Percentiles rank a stretch among this genome's conserved stretches.
Evolutionary conservation across 1,140 invertebrate species (phyloP).

Genomic region (Sycophaga agraensis): DNA sequence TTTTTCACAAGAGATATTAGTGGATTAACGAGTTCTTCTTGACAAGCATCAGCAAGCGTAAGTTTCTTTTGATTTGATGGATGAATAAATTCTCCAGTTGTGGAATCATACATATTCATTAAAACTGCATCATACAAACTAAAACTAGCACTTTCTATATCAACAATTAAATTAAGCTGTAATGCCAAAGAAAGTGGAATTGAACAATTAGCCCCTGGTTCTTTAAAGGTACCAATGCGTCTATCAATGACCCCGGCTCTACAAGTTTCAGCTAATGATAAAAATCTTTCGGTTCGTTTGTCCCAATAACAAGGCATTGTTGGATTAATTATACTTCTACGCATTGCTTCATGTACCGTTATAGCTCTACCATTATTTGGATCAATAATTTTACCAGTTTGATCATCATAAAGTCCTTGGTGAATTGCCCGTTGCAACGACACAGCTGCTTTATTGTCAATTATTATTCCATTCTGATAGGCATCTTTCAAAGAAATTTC

Average conservation of each 20-base stretch:
- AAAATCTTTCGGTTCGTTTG: conserved; percentile 66
- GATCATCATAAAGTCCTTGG: conserved; percentile 81
- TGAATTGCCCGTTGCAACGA: conserved; percentile 84
- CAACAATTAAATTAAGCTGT: conserved; percentile 75
- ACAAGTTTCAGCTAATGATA: conserved; percentile 77
- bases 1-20: conserved; percentile 78
- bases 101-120: conserved; percentile 78
- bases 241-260: conserved; percentile 81
- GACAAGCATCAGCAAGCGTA: conserved; percentile 77
- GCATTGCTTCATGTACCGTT: conserved; percentile 81
- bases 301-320: conserved; percentile 80
- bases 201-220: conserved; percentile 66
- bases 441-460: conserved; percentile 79
- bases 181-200: conserved; percentile 74
- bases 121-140: conserved; percentile 79
- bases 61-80: conserved; percentile 76
- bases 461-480: conserved; percentile 75
- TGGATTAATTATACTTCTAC: conserved; percentile 76
- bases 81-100: conserved; percentile 75
- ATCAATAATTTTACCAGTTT: conserved; percentile 79
- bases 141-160: conserved; percentile 80
- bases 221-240: conserved; percentile 74
- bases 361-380: conserved; percentile 73
- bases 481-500: conserved; percentile 78
- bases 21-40: conserved; percentile 80